Conservation (phyloP, 1,140 invertebrate species). For the Leucophenga varia region DNA sequence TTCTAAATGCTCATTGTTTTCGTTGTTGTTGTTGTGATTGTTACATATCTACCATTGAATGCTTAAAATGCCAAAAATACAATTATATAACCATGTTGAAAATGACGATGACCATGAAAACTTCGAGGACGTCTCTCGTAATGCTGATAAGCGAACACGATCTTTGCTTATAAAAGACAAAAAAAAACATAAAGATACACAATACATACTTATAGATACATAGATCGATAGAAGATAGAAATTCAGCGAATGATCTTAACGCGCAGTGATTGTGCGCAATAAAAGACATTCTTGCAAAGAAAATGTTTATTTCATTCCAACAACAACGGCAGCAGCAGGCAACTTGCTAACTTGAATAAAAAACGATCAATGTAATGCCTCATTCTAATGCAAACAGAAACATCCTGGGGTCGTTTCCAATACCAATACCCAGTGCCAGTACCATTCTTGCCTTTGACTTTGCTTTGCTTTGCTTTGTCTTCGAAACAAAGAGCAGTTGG, state of each 20-base stretch:
- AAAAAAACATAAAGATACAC: not conserved
- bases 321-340: not conserved
- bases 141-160: not conserved
- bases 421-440: conserved; percentile 10
- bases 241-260: too few species aligned
- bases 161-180: not conserved
- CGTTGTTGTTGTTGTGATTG: too few species aligned
- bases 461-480: too few species aligned
- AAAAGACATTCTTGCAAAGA: not conserved
- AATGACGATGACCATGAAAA: conserved; percentile 38
- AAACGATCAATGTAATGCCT: conserved; percentile 25
- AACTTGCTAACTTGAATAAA: too few species aligned
- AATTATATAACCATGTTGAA: conserved; percentile 26
- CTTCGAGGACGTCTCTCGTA: conserved; percentile 7
- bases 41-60: too few species aligned
- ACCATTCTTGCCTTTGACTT: conserved; percentile 19
- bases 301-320: not conserved
- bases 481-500: too few species aligned
- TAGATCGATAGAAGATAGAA: too few species aligned
- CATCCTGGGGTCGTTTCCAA: too few species aligned
- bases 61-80: conserved; percentile 46
- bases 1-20: too few species aligned
- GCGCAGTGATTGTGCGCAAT: not conserved
- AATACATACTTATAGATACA: too few species aligned
- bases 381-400: conserved; percentile 44